phyloP scores from a whole-genome alignment of 2,113 vertebrate species.

The Poeciliopsis retropinna region DNA sequence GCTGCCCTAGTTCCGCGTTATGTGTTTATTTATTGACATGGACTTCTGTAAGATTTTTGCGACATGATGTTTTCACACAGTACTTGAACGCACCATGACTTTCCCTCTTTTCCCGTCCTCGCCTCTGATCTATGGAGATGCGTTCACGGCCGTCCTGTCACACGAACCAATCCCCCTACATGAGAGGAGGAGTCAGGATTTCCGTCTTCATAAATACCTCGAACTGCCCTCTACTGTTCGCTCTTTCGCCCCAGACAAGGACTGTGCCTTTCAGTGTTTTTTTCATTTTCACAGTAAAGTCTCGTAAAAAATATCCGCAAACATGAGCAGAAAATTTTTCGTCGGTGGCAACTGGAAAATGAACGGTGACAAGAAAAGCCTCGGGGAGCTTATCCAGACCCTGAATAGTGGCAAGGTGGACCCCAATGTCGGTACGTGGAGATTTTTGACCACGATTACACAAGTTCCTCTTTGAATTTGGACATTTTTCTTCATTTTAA shows the following conservation, averaged over 20 bases:
- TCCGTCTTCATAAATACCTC: conserved; percentile 61
- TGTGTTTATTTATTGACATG: neutral
- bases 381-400: conserved; percentile 89
- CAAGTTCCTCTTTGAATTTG: accelerated
- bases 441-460: neutral
- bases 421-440: conserved; percentile 86
- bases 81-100: conserved; percentile 61
- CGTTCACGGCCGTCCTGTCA: conserved; percentile 55
- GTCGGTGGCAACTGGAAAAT: conserved; percentile 98
- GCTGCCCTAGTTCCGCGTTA: too few relatives aligned
- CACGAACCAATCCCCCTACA: conserved; percentile 56
- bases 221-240: neutral
- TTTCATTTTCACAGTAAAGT: neutral
- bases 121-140: conserved; percentile 23
- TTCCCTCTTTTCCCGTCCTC: conserved; percentile 48
- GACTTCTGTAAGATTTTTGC: neutral
- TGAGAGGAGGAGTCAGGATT: conserved; percentile 61
- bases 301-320: conserved; percentile 22
- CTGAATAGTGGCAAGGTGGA: conserved; percentile 88
- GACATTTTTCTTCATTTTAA: too few relatives aligned
- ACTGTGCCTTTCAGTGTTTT: neutral
- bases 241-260: conserved; percentile 36
- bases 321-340: conserved; percentile 95
- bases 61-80: neutral
- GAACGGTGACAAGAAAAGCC: conserved; percentile 94